Evolutionary conservation across 2,888 invertebrate genomes (phyloP).

Genomic region (Watsonalla cultraria): DNA sequence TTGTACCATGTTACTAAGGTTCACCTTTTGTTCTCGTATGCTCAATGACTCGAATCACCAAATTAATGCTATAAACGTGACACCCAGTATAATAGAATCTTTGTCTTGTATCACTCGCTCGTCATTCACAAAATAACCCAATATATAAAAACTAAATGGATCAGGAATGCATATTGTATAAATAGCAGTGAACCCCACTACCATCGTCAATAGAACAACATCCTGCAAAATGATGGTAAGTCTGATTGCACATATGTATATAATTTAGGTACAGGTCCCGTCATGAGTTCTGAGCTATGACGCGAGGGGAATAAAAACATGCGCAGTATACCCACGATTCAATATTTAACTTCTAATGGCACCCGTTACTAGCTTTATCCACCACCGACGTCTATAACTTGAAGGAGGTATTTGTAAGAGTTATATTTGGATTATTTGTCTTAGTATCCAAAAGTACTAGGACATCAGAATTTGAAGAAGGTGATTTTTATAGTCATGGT

Average conservation of each 20-base stretch:
- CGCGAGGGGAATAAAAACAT: no score
- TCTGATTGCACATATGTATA: background rate
- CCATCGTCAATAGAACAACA: background rate
- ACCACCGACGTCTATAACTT: no score
- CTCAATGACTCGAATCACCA: constrained; percentile 1
- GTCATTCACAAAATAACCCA: constrained; percentile 3
- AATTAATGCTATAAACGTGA: constrained; percentile 18
- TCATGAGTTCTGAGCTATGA: no score
- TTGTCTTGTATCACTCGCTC: constrained; percentile 11
- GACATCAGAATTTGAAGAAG: no score
- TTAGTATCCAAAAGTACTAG: no score
- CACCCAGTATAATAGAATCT: constrained; percentile 6
- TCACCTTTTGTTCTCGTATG: background rate
- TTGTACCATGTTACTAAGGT: background rate
- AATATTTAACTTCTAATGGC: no score
- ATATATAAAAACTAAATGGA: constrained; percentile 16
- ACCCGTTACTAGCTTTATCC: no score
- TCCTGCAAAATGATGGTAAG: constrained; percentile 14
- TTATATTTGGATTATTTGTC: no score
- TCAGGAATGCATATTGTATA: constrained; percentile 18
- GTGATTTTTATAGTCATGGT: no score
- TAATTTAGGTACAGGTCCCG: no score
- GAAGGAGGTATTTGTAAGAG: no score
- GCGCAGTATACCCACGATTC: no score
- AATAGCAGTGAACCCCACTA: constrained; percentile 10